A percentile compares a stretch with the other conserved stretches of the same genome.
Conservation (phyloP, 2,113 vertebrate species). For the Pteruthius melanotis region DNA sequence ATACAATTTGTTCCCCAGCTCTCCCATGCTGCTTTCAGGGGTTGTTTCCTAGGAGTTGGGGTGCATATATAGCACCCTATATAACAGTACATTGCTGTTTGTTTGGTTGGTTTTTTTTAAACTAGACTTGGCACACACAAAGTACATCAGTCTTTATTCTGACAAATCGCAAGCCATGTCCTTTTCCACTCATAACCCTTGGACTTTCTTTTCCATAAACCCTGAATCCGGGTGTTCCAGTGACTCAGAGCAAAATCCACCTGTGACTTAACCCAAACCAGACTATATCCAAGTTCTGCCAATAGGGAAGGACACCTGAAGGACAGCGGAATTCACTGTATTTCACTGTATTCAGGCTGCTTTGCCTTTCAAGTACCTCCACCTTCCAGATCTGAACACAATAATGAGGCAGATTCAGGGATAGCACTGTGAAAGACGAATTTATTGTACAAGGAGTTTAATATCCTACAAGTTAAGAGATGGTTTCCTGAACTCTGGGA, state of each 20-base stretch:
- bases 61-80: background rate
- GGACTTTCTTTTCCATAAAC: background rate
- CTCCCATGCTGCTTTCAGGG: background rate
- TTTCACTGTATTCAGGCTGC: no score
- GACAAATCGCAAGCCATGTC: background rate
- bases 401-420: background rate
- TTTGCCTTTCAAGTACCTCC: background rate
- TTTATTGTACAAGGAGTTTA: background rate
- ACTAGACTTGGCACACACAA: background rate
- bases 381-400: background rate
- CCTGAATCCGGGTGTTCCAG: background rate
- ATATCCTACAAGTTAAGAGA: background rate
- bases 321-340: background rate
- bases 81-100: background rate
- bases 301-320: background rate
- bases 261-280: background rate
- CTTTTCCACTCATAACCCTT: background rate
- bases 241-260: background rate
- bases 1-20: background rate
- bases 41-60: background rate
- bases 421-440: background rate
- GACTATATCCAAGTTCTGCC: background rate
- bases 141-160: background rate
- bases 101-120: background rate
- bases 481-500: background rate